Conservation (phyloP, 2,888 invertebrate genomes). For the Eupithecia inturbata region DNA sequence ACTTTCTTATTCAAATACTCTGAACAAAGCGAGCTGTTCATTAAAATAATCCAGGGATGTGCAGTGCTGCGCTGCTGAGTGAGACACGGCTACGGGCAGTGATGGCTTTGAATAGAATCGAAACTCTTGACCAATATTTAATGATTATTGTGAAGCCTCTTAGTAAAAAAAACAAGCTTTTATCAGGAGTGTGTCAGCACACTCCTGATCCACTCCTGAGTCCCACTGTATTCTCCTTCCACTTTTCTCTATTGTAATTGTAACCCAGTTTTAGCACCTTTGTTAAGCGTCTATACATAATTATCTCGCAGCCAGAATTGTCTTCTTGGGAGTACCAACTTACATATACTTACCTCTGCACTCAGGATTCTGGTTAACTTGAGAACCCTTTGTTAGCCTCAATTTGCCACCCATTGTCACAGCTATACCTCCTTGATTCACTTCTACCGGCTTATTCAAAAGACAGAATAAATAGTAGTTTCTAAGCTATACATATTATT, state of each 20-base stretch:
- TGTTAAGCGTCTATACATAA: too few relatives aligned
- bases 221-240: too few relatives aligned
- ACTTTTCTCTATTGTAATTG: too few relatives aligned
- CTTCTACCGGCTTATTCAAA: slow-evolving; percentile 5
- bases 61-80: slow-evolving; percentile 29
- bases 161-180: background rate
- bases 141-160: background rate
- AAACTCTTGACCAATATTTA: background rate
- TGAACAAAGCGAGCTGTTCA: slow-evolving; percentile 77
- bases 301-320: too few relatives aligned
- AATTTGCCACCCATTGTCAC: background rate
- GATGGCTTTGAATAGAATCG: slow-evolving; percentile 1
- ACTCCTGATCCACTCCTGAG: too few relatives aligned
- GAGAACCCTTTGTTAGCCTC: background rate
- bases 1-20: slow-evolving; percentile 79
- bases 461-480: slow-evolving; percentile 15
- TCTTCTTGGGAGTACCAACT: too few relatives aligned
- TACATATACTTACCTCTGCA: background rate
- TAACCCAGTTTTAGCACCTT: too few relatives aligned
- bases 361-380: background rate
- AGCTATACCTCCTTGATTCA: background rate
- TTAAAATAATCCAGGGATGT: slow-evolving; percentile 68
- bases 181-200: too few relatives aligned
- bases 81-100: background rate
- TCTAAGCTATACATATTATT: slow-evolving; percentile 15